These are phyloP conservation scores for Drosophila engyochracea DNA, from an alignment of 2,888 invertebrate genomes.

Conservation along the genomic window DNA sequence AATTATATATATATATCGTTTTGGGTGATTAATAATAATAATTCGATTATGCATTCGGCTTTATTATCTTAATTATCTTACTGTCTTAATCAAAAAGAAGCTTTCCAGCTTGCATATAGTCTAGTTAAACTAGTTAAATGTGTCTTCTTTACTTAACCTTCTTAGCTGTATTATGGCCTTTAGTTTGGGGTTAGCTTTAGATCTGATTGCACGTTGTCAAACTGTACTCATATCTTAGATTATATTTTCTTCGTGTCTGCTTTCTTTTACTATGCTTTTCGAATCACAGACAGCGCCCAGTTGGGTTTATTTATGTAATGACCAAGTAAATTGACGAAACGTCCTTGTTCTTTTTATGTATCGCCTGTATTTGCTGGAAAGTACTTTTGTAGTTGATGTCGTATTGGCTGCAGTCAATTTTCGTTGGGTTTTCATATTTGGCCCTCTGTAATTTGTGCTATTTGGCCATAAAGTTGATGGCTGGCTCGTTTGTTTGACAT, in stretches of 20 bases:
- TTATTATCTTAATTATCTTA: too few relatives aligned
- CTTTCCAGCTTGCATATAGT: not conserved
- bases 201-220: slow-evolving; percentile 14
- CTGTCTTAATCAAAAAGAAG: not conserved
- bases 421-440: slow-evolving; percentile 51
- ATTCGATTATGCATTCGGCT: too few relatives aligned
- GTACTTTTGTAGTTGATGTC: slow-evolving; percentile 17
- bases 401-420: slow-evolving; percentile 54
- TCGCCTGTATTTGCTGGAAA: slow-evolving; percentile 8
- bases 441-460: slow-evolving; percentile 66
- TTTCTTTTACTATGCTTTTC: not conserved
- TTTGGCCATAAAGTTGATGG: slow-evolving; percentile 78
- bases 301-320: slow-evolving; percentile 44
- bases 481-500: slow-evolving; percentile 79
- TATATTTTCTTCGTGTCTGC: not conserved
- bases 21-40: not conserved
- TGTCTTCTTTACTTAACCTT: not conserved
- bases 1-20: too few relatives aligned
- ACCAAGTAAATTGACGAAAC: slow-evolving; percentile 65
- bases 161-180: not conserved
- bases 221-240: not conserved
- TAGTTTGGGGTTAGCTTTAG: not conserved
- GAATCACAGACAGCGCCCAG: not conserved
- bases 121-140: not conserved
- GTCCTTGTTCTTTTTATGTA: slow-evolving; percentile 45